Evolutionary conservation across 2,888 invertebrate genomes (phyloP).

Genomic region (Liodrosophila aerea): DNA sequence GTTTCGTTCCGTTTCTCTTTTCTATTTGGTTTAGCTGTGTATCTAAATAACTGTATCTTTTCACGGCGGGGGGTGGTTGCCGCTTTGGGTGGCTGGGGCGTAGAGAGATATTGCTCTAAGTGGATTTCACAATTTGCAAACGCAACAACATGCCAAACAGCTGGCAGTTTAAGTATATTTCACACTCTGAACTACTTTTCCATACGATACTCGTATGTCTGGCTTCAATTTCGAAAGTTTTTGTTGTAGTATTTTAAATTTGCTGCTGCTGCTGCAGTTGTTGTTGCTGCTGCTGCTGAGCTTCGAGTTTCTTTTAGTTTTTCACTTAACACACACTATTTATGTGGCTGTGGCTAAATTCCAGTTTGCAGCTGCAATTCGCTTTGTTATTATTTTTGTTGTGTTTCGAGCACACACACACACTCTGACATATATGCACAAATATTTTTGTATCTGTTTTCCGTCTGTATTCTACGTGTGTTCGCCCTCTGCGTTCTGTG

Average conservation of each 20-base stretch:
- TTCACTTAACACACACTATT: slow-evolving; percentile 54
- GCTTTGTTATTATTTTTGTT: slow-evolving; percentile 38
- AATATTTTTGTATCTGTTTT: slow-evolving; percentile 41
- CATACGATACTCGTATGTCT: too few species aligned
- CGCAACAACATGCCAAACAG: slow-evolving; percentile 24
- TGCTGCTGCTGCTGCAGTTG: slow-evolving; percentile 38
- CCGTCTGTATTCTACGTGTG: slow-evolving; percentile 9
- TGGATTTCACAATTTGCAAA: slow-evolving; percentile 46
- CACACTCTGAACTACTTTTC: slow-evolving; percentile 73
- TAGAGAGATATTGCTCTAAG: slow-evolving; percentile 17
- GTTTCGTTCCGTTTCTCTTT: slow-evolving; percentile 7
- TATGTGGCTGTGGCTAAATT: slow-evolving; percentile 50
- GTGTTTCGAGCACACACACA: slow-evolving; percentile 26
- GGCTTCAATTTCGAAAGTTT: slow-evolving; percentile 74
- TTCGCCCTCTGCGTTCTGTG: slow-evolving; percentile 37
- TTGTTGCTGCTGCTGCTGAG: slow-evolving; percentile 33
- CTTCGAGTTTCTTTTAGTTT: slow-evolving; percentile 54
- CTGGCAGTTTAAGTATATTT: slow-evolving; percentile 35
- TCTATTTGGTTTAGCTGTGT: slow-evolving; percentile 2
- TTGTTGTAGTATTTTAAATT: slow-evolving; percentile 38
- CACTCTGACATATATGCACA: too few species aligned
- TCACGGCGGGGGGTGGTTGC: slow-evolving; percentile 4
- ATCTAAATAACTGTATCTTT: slow-evolving; percentile 27
- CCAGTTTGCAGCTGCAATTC: slow-evolving; percentile 72
- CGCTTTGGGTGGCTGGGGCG: slow-evolving; percentile 1